A percentile compares a stretch with the other conserved stretches of the same genome.
Conservation (phyloP, 2,888 invertebrate species). For the Agonopterix alstromeriana region DNA sequence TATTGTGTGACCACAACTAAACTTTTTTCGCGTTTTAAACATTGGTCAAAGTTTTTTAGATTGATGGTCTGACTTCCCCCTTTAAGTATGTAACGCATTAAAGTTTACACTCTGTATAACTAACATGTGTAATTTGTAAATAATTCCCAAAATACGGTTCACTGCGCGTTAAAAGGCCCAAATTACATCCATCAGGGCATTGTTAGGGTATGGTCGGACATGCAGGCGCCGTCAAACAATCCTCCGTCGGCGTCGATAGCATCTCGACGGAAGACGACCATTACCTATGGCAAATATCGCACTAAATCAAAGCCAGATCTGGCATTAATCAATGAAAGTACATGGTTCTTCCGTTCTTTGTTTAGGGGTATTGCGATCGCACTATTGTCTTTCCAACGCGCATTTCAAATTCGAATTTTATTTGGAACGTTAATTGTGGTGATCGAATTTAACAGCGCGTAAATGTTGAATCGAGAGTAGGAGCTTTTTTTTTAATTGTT, state of each 20-base stretch:
- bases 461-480: too few species aligned
- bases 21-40: too few species aligned
- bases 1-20: too few species aligned
- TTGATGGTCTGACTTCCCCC: too few species aligned
- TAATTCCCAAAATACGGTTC: too few species aligned
- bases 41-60: too few species aligned
- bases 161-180: conserved; percentile 26
- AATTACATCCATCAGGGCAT: conserved; percentile 30
- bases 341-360: conserved; percentile 58
- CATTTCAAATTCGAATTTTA: conserved; percentile 26
- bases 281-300: conserved; percentile 42
- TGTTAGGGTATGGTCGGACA: conserved; percentile 21
- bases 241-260: conserved; percentile 22
- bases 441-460: too few species aligned
- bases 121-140: too few species aligned
- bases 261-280: conserved; percentile 39
- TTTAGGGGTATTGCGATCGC: conserved; percentile 29
- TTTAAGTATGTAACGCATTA: too few species aligned
- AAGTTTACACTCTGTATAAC: too few species aligned
- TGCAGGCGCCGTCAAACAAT: conserved; percentile 30
- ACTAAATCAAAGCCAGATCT: conserved; percentile 39
- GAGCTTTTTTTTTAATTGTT: too few species aligned
- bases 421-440: background rate
- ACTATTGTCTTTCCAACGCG: conserved; percentile 35
- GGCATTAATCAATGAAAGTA: conserved; percentile 55